A percentile compares a stretch with the other conserved stretches of the same genome.
These are phyloP conservation scores for Drosophila seclusa DNA, from an alignment of 2,888 invertebrate genomes.

Conservation along the genomic window DNA sequence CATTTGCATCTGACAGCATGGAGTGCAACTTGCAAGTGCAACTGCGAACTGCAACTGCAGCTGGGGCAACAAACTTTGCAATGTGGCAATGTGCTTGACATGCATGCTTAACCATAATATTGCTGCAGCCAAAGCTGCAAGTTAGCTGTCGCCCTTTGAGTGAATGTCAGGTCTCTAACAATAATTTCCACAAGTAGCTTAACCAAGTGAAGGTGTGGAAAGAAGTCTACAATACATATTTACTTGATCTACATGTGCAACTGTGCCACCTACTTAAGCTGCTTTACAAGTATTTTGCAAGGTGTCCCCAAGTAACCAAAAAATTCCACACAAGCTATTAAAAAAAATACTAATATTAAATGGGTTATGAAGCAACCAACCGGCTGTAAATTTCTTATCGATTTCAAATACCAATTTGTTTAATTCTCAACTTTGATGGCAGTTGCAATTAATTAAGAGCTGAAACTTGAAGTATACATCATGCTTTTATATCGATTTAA, in stretches of 20 bases:
- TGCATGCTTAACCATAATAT: slow-evolving; percentile 67
- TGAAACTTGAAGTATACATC: slow-evolving; percentile 41
- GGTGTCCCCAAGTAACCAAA: neutral
- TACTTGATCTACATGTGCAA: neutral
- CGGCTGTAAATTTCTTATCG: neutral
- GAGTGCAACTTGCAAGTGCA: slow-evolving; percentile 40
- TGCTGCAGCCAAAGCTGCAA: slow-evolving; percentile 50
- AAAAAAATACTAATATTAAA: neutral
- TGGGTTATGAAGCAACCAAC: neutral
- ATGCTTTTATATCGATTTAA: slow-evolving; percentile 51
- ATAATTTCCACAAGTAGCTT: slow-evolving; percentile 19
- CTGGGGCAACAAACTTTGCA: slow-evolving; percentile 76
- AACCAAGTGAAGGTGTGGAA: neutral
- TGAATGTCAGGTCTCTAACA: slow-evolving; percentile 20
- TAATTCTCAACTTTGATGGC: slow-evolving; percentile 22
- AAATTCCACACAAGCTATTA: neutral
- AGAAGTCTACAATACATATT: neutral
- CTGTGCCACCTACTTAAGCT: neutral
- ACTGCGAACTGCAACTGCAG: slow-evolving; percentile 44
- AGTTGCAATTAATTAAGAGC: slow-evolving; percentile 43
- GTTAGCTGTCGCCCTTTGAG: slow-evolving; percentile 36
- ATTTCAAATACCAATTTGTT: slow-evolving; percentile 28
- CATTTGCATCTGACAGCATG: slow-evolving; percentile 33
- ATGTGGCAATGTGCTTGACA: slow-evolving; percentile 73
- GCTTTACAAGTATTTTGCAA: neutral